A percentile compares a stretch with the other conserved stretches of the same genome.
Evolutionary conservation across 2,113 vertebrate species (phyloP).

Genomic region (Leptocoma aspasia): DNA sequence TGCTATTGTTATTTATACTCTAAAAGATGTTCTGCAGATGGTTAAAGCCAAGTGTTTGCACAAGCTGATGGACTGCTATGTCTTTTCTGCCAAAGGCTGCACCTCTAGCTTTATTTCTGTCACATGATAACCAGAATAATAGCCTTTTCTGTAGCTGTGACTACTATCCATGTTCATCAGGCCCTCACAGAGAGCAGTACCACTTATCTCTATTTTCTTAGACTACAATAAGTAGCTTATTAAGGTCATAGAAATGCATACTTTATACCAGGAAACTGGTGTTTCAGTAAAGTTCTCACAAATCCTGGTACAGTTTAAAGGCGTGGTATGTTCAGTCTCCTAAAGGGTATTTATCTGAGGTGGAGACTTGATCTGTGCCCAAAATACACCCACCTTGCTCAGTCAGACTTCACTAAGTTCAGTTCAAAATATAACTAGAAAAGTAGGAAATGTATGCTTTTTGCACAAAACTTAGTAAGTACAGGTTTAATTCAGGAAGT

Average conservation of each 20-base stretch:
- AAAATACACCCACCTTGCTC: neutral
- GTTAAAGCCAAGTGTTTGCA: neutral
- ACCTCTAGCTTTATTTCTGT: neutral
- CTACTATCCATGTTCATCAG: neutral
- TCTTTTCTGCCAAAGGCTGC: neutral
- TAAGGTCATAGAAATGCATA: neutral
- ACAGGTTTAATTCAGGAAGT: neutral
- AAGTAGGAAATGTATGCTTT: neutral
- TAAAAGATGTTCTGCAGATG: constrained; percentile 24
- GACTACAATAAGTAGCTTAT: neutral
- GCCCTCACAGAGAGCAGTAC: neutral
- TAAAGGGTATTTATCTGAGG: neutral
- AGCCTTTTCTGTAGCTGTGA: neutral
- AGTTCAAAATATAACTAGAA: neutral
- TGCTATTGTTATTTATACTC: constrained; percentile 33
- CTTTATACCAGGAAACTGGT: neutral
- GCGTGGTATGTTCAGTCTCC: neutral
- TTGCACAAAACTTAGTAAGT: neutral
- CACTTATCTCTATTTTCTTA: neutral
- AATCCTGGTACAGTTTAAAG: neutral
- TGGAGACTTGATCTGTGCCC: neutral
- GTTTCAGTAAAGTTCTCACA: neutral
- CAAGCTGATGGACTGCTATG: neutral
- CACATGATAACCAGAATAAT: neutral
- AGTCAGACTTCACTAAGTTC: neutral